Base-by-base conservation (phyloP, 2,113 vertebrate genomes). In the Coracopsis vasa region DNA sequence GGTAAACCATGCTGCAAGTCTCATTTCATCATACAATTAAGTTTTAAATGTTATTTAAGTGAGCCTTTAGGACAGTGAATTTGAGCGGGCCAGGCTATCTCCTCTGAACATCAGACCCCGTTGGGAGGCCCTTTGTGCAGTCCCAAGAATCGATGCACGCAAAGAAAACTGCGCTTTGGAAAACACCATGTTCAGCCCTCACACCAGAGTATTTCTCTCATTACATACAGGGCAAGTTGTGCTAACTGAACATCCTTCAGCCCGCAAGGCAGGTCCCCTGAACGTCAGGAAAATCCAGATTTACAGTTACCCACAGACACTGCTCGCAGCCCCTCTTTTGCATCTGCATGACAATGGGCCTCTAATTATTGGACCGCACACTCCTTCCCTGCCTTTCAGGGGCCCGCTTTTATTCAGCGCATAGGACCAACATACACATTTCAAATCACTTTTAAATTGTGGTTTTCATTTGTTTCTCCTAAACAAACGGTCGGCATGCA, bases 301-400 rank as follows among this genome's bases (percentile, higher is more conserved):
- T 44, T 67, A 84, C 91, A 37, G 84, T 77, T 79, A 41, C 33
- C 28, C 1, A 6, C 51, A 61, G 87, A 78, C 70, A 82, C 74
- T 51, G n/a, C 2, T 16, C 8, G 41, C 88, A 75, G 54, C 91
- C 80, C 67, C 90, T 64, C 90, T 72, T 50, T 70, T 2, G 12
- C 72, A 95, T 96, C 92, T 95, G 67, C 95, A 95, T 95, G 33
- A 96, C 90, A 96, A 97, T 92, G 15, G 25, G 16, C 72, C 67
- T 71, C 92, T 95, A 66, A 95, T 92, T 92, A 94, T 67, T 66
- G 85, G 51, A 37, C 64, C 1, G 39, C 92, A 86, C 94, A 47
- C 93, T 96, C 74, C 92, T 80, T 90, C 86, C 60, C 69, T 86
- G 91, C 94, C 80, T 94, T 95, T 94, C 94, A 93, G 85, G 60